These are phyloP conservation scores for Ornithoptera alexandrae DNA, from an alignment of 2,888 invertebrate species.

Conservation along the genomic window DNA sequence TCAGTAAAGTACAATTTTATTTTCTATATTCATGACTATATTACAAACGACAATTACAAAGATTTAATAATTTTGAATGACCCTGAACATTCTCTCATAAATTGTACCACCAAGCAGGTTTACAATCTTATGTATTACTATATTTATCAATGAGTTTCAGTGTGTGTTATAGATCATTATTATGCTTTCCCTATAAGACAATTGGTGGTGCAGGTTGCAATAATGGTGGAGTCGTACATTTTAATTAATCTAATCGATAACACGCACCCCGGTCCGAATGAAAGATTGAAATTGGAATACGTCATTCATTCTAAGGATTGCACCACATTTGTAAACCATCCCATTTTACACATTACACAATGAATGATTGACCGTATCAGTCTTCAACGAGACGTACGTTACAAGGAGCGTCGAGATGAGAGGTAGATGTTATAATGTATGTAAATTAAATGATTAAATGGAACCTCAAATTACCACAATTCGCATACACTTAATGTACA, in stretches of 20 bases:
- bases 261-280: neutral
- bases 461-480: constrained; percentile 1
- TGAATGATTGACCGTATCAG: constrained; percentile 29
- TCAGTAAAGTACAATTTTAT: no score
- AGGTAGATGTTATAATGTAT: constrained; percentile 72
- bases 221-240: neutral
- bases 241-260: neutral
- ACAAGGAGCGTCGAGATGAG: constrained; percentile 51
- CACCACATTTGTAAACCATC: neutral
- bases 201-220: neutral
- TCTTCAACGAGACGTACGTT: constrained; percentile 36
- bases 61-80: no score
- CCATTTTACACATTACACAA: neutral
- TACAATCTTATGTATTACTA: no score
- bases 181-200: neutral
- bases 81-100: no score
- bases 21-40: no score
- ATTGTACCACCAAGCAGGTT: no score
- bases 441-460: constrained; percentile 25
- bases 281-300: neutral
- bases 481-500: neutral
- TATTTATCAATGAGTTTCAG: no score
- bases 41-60: no score
- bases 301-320: neutral
- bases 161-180: no score